Base-by-base conservation (phyloP, 2,888 invertebrate species). In the Parascotia fuliginaria region DNA sequence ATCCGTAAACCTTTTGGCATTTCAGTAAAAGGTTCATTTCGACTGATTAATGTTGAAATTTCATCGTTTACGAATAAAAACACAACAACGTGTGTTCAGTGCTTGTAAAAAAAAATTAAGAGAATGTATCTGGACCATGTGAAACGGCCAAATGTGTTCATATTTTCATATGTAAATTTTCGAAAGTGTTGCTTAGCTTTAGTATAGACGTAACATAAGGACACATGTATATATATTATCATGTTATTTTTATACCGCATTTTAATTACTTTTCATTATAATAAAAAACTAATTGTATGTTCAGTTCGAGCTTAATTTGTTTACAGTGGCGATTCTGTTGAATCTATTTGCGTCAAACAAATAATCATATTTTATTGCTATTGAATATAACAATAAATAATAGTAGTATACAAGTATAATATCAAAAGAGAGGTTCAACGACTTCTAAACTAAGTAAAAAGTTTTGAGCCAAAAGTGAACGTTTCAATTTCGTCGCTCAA, bases 11-110 rank as follows among this genome's bases (percentile, higher is more conserved):
- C 85, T 88, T 89, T 86, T 88, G 87, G 89, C 87, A 83, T 87
- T 86, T 83, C 80, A 83, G 84, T 88, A 87, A 89, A 87, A 89
- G 85, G 85, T 87, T 87, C 83, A 88, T 90, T 88, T 88, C 74
- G 70, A 68, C 78, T 88, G 89, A 90, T 86, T 86, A 87, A 88
- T 90, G 85, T 74, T 75, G 84, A 85, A 87, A 89, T 89, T 87
- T 83, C 77, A 84, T 81, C 70, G 77, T 81, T 79, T 75, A 77
- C 65, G 75, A 74, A 76, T 76, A 83, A 81, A 80, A 87, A 83
- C 82, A 83, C 84, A 85, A 85, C 85, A 79, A 80, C 81, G 77
- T 24, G 4, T 24, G 24, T 24, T 24, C 7, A 9, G 7, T 5
- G 19, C 77, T 78, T 72, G 75, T 80, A 86, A 87, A 82, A 87